Evolutionary conservation across 2,888 invertebrate genomes (phyloP), one percentile per base, ranked within the genome.

Genomic region (Hermaeophaga mercurialis): DNA sequence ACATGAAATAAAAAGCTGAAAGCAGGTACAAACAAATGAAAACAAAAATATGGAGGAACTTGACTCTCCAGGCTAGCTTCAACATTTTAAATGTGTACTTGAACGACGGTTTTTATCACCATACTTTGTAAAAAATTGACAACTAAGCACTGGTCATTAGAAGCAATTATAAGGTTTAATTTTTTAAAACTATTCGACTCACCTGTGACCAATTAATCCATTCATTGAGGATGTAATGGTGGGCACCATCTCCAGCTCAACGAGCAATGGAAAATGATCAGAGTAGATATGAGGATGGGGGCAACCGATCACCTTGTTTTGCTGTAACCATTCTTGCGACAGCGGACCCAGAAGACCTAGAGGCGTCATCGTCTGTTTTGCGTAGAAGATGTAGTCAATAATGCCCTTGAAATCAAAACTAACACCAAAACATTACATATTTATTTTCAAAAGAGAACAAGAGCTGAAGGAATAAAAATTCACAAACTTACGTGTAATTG

Each of bases 321-420:
- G 94, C 69, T 89, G 85, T 78, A 94, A 85, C 96, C 96, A 96
- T 61, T 94, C 92, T 68, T 89, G 86, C 61, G 96, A 96, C 54
- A 98, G 82, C 1, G 97, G 95, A 1, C 99, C 99, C 50, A 99
- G 82, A 52, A 98, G 84, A 54, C 98, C 98, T 58, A 97, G 82
- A 18, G 96, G 93, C 70, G 91, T 91, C 91, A 99, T 94, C 75
- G 92, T 91, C 77, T 93, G 91, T 77, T 94, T 93, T 65, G 96
- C 94, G 79, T 94, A 96, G 84, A 99, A 98, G 79, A 99, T 96
- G 85, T 99, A 99, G 82, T 99, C 99, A 76, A 99, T 99, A 77
- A 98, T 95, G 69, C 98, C 99, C 80, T 98, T 96, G 82, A 99
- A 99, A 80, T 99, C 97, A 80, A 94, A 96, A 74, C 94, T 95